phyloP scores from a whole-genome alignment of 2,113 vertebrate genomes.

The Megaceryle maxima region DNA sequence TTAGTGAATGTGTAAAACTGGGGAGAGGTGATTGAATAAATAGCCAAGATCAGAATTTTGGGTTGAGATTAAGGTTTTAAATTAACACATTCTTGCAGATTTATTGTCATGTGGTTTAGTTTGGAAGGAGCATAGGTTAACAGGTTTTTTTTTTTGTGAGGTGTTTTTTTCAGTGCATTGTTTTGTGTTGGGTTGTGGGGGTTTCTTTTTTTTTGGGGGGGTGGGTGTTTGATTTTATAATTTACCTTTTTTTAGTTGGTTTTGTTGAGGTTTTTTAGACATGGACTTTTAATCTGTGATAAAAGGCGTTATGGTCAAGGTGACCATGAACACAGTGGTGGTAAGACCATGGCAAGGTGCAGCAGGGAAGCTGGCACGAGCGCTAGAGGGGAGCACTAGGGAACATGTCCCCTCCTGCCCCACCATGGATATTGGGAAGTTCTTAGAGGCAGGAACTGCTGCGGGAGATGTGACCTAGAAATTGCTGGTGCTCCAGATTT shows the following conservation, averaged over 20 bases:
- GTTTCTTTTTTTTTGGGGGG: too few relatives aligned
- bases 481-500: background rate
- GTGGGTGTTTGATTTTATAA: too few relatives aligned
- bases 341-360: background rate
- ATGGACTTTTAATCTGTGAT: background rate
- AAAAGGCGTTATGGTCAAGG: background rate
- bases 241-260: too few relatives aligned
- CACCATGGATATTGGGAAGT: background rate
- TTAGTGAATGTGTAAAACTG: background rate
- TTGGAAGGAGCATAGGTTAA: background rate
- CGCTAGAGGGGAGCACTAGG: too few relatives aligned
- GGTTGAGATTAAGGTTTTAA: background rate
- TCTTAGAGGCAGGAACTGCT: background rate
- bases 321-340: too few relatives aligned
- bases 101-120: background rate
- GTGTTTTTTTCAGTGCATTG: too few relatives aligned
- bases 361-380: background rate
- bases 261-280: background rate
- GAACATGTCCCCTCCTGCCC: accelerated
- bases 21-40: background rate
- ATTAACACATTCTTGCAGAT: background rate
- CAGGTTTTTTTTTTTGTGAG: background rate
- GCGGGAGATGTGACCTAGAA: background rate
- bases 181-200: background rate
- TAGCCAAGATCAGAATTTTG: background rate